Conservation (phyloP, 2,113 vertebrate genomes). For the Mesoclemmys tuberculata region DNA sequence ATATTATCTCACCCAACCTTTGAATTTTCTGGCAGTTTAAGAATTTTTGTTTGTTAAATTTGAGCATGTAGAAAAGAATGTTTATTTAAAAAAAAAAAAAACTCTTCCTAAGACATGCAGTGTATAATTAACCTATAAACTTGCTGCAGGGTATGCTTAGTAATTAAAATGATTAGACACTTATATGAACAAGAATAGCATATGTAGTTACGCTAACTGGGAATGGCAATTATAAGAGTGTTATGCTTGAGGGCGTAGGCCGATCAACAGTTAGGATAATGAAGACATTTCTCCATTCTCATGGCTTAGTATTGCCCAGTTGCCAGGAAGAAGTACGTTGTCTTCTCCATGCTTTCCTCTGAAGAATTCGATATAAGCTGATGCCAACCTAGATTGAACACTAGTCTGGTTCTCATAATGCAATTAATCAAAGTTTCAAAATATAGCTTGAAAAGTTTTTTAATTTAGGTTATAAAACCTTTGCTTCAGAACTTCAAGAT, state of each 20-base stretch:
- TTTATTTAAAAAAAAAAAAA: not conserved
- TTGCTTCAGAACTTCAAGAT: not conserved
- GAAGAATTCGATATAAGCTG: not conserved
- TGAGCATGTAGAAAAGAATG: not conserved
- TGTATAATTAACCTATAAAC: not conserved
- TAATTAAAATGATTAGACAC: not conserved
- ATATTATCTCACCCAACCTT: not conserved
- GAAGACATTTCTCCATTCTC: not conserved
- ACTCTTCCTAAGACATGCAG: not conserved
- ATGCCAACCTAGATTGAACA: fast-evolving
- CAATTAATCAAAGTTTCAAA: not conserved
- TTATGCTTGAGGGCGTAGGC: not conserved
- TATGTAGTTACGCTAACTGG: not conserved
- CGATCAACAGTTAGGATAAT: not conserved
- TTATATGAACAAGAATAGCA: not conserved
- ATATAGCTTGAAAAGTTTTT: not conserved
- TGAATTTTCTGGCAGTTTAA: not conserved
- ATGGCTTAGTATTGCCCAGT: not conserved
- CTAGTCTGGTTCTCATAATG: slow-evolving; percentile 5
- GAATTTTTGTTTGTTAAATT: not conserved
- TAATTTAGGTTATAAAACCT: not conserved
- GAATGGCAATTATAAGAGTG: not conserved
- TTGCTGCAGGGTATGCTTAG: not conserved
- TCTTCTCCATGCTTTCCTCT: not conserved
- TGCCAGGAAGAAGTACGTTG: not conserved